phyloP scores from a whole-genome alignment of 1,140 invertebrate genomes.

The Zeugodacus cucurbitae region DNA sequence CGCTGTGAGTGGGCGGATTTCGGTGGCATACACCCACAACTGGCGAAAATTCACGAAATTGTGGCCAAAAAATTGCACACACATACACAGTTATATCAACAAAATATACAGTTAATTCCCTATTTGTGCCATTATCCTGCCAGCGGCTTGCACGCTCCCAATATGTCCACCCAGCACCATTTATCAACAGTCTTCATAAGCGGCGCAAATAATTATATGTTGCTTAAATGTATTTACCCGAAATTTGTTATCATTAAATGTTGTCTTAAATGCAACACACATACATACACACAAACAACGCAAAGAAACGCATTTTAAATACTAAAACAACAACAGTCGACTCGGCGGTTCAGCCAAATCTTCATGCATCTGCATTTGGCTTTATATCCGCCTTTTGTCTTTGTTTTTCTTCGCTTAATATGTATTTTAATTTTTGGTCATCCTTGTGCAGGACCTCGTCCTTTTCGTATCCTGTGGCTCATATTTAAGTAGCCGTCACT shows the following conservation, averaged over 20 bases:
- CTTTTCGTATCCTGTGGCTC: background rate
- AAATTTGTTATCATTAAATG: background rate
- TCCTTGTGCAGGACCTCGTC: background rate
- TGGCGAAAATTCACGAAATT: background rate
- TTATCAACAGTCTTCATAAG: background rate
- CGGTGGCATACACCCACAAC: background rate
- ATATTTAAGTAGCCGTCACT: background rate
- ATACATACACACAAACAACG: background rate
- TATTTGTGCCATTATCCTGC: background rate
- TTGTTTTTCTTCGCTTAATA: background rate
- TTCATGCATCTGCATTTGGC: background rate
- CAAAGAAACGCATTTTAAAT: background rate
- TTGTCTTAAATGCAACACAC: background rate
- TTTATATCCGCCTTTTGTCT: background rate
- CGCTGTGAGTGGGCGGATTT: background rate
- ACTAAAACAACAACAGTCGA: background rate
- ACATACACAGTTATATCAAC: background rate
- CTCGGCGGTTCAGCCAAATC: background rate
- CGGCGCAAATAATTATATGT: background rate
- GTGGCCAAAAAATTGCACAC: background rate
- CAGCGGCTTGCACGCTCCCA: background rate
- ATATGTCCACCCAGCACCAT: background rate
- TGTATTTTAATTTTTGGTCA: slow-evolving; percentile 23
- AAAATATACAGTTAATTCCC: background rate
- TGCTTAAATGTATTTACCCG: slow-evolving; percentile 12